Evolutionary conservation across 1,140 invertebrate genomes (phyloP).

Genomic region (Lysiphlebus fabarum): DNA sequence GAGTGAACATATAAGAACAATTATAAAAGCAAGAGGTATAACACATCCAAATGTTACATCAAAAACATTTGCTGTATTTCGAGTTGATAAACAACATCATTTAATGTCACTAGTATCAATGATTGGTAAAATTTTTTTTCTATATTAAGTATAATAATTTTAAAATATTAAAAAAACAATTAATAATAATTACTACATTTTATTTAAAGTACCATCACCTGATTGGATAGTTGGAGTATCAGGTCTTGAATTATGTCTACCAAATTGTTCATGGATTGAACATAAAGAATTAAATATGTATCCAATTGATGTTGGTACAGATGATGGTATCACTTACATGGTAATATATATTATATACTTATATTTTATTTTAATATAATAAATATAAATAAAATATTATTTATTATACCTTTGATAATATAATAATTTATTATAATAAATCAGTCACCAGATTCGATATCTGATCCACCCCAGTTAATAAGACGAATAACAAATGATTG

Average conservation of each 20-base stretch:
- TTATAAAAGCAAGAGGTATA: conserved; percentile 94
- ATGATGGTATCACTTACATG: conserved; percentile 88
- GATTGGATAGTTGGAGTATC: conserved; percentile 98
- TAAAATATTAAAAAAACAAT: neutral
- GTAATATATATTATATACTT: too few species aligned
- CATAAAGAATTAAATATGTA: conserved; percentile 85
- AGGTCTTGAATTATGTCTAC: conserved; percentile 83
- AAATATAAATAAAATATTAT: too few species aligned
- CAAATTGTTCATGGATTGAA: conserved; percentile 90
- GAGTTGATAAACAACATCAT: conserved; percentile 91
- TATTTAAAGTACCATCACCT: conserved; percentile 77
- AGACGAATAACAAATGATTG: conserved; percentile 80
- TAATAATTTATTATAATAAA: conserved; percentile 8
- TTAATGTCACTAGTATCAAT: conserved; percentile 92
- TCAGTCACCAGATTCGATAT: conserved; percentile 77
- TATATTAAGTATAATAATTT: conserved; percentile 9
- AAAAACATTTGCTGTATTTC: conserved; percentile 89
- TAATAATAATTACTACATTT: conserved; percentile 7
- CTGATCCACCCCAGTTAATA: conserved; percentile 79
- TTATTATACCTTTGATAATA: too few species aligned
- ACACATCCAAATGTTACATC: conserved; percentile 91
- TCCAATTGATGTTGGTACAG: conserved; percentile 97
- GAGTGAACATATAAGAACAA: conserved; percentile 91
- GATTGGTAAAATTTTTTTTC: conserved; percentile 71
- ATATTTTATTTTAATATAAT: neutral